Evolutionary conservation across 1,140 invertebrate species (phyloP).

Genomic region (Caerostris extrusa): DNA sequence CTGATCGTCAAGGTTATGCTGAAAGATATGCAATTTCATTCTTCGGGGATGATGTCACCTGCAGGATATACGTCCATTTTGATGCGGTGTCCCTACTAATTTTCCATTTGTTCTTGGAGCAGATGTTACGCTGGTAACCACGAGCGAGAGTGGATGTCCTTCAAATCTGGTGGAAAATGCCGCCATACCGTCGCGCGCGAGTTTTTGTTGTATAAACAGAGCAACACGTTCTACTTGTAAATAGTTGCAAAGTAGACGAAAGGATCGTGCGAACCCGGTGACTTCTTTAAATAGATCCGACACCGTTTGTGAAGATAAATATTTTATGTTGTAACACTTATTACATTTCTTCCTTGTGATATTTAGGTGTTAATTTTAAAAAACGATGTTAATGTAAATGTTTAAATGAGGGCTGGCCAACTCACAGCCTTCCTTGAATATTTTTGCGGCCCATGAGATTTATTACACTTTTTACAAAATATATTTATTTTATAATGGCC

Average conservation of each 20-base stretch:
- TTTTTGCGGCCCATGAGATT: too few relatives aligned
- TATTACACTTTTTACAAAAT: too few relatives aligned
- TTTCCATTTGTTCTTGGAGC: not conserved
- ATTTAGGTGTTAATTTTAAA: too few relatives aligned
- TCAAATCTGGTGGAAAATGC: not conserved
- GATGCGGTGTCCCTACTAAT: not conserved
- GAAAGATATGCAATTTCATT: conserved; percentile 53
- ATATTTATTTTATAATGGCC: too few relatives aligned
- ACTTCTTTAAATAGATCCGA: too few relatives aligned
- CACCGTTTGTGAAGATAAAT: too few relatives aligned
- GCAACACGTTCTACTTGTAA: not conserved
- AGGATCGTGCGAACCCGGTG: not conserved
- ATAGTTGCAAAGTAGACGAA: not conserved
- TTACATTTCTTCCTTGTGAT: too few relatives aligned
- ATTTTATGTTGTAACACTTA: too few relatives aligned
- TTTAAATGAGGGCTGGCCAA: too few relatives aligned
- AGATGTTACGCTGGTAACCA: not conserved
- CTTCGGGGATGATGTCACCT: conserved; percentile 34
- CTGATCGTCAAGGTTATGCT: conserved; percentile 43
- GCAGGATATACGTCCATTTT: conserved; percentile 45
- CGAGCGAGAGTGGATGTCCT: not conserved
- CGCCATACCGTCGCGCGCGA: not conserved
- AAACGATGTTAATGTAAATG: too few relatives aligned
- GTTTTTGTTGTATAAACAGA: not conserved
- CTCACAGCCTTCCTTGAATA: too few relatives aligned